phyloP scores from a whole-genome alignment of 2,888 invertebrate genomes.

The Endotricha flammealis region DNA sequence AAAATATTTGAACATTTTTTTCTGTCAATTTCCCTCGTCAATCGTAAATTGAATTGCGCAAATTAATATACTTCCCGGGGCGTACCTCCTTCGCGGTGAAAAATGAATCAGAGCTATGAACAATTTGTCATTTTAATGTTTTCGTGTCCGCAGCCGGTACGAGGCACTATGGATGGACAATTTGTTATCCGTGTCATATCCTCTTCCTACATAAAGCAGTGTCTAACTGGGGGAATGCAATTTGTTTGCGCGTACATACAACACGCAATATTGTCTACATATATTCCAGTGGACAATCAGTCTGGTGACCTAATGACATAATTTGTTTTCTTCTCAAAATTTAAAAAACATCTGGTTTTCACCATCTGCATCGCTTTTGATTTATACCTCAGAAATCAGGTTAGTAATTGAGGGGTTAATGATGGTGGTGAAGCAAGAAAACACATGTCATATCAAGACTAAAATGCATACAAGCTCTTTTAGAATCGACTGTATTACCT shows the following conservation, averaged over 20 bases:
- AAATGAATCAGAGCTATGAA: conserved; percentile 59
- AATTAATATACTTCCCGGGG: conserved; percentile 41
- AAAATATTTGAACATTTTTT: conserved; percentile 32
- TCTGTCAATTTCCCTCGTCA: conserved; percentile 34
- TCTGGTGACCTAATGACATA: too few relatives aligned
- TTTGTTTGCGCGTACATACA: conserved; percentile 37
- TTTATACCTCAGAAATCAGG: too few relatives aligned
- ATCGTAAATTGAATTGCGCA: conserved; percentile 41
- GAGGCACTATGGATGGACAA: conserved; percentile 48
- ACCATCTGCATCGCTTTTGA: too few relatives aligned
- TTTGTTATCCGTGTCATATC: conserved; percentile 53
- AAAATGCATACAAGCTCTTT: too few relatives aligned
- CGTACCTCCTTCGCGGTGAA: conserved; percentile 51
- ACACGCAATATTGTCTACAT: too few relatives aligned
- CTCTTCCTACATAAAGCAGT: conserved; percentile 40
- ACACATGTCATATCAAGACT: too few relatives aligned
- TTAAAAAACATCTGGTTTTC: too few relatives aligned
- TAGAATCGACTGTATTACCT: too few relatives aligned
- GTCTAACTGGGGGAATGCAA: conserved; percentile 44
- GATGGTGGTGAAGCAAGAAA: too few relatives aligned
- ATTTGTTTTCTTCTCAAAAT: too few relatives aligned
- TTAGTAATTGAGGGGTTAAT: too few relatives aligned
- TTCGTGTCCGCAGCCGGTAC: conserved; percentile 46
- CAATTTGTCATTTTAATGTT: conserved; percentile 70
- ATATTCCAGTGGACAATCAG: too few relatives aligned